A percentile compares a stretch with the other conserved stretches of the same genome.
These are phyloP conservation scores for Plebejus anna DNA, from an alignment of 2,888 invertebrate genomes.

Conservation along the genomic window DNA sequence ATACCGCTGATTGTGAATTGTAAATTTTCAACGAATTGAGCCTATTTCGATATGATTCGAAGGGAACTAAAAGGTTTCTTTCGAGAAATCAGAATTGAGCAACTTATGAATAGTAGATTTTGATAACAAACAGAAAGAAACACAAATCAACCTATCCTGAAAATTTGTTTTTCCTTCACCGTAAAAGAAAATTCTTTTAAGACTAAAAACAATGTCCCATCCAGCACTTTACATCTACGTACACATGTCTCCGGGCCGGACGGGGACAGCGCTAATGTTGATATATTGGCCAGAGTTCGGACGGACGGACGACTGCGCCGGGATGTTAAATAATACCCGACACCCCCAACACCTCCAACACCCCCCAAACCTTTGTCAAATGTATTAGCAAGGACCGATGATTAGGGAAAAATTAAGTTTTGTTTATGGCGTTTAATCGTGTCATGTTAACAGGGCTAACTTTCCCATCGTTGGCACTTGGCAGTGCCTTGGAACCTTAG, in stretches of 20 bases:
- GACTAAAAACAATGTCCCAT: conserved; percentile 38
- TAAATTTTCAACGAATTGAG: too few relatives aligned
- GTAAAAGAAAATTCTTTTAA: not conserved
- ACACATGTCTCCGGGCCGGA: conserved; percentile 51
- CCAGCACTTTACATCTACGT: conserved; percentile 42
- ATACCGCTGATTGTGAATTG: too few relatives aligned
- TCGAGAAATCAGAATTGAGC: too few relatives aligned
- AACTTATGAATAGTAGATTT: too few relatives aligned
- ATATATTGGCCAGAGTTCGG: conserved; percentile 72
- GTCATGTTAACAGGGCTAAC: too few relatives aligned
- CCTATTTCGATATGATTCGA: too few relatives aligned
- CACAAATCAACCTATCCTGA: too few relatives aligned
- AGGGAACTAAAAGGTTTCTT: too few relatives aligned
- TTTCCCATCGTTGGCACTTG: too few relatives aligned
- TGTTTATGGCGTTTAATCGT: not conserved
- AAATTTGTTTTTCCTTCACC: too few relatives aligned
- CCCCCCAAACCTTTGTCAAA: conserved; percentile 3
- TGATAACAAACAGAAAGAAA: too few relatives aligned
- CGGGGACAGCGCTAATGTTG: conserved; percentile 75
- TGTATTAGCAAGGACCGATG: conserved; percentile 5
- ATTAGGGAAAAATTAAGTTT: conserved; percentile 6
- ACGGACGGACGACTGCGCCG: conserved; percentile 60
- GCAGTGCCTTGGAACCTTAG: too few relatives aligned
- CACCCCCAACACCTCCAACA: conserved; percentile 19
- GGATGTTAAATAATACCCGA: conserved; percentile 54